Evolutionary conservation across 2,113 vertebrate genomes (phyloP).

Genomic region (Alethe diademata): DNA sequence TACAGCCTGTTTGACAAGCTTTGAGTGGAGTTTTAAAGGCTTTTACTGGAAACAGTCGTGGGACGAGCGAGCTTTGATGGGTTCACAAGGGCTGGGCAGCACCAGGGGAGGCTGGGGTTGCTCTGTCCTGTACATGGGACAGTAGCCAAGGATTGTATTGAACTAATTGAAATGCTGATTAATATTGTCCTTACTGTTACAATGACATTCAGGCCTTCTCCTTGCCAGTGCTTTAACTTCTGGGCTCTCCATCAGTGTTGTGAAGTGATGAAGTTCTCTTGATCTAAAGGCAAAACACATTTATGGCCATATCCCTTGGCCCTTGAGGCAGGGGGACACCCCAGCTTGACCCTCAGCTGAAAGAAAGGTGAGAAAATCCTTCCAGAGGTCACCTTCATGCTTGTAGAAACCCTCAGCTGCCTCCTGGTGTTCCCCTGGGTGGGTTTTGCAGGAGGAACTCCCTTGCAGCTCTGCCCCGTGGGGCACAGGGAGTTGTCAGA

Average conservation of each 20-base stretch:
- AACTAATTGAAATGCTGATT: neutral
- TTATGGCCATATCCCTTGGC: neutral
- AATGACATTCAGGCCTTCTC: neutral
- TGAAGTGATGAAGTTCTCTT: neutral
- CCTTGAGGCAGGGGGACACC: neutral
- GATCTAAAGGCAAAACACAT: neutral
- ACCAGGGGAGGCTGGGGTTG: neutral
- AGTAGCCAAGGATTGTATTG: neutral
- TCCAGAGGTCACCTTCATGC: neutral
- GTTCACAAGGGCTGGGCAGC: neutral
- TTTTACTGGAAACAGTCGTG: neutral
- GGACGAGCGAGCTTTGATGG: neutral
- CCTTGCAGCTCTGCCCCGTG: neutral
- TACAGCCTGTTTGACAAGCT: neutral
- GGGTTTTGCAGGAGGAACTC: neutral
- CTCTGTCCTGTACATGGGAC: rapidly evolving
- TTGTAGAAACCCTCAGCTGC: neutral
- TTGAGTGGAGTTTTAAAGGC: neutral
- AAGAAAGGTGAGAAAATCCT: neutral
- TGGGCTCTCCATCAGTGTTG: neutral
- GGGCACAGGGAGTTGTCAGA: neutral
- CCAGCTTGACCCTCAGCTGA: neutral
- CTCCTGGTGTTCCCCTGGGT: rapidly evolving
- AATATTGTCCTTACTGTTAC: neutral
- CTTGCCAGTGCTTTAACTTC: neutral